Conservation (phyloP, 1,140 invertebrate genomes). For the Drosophila chauvacae region DNA sequence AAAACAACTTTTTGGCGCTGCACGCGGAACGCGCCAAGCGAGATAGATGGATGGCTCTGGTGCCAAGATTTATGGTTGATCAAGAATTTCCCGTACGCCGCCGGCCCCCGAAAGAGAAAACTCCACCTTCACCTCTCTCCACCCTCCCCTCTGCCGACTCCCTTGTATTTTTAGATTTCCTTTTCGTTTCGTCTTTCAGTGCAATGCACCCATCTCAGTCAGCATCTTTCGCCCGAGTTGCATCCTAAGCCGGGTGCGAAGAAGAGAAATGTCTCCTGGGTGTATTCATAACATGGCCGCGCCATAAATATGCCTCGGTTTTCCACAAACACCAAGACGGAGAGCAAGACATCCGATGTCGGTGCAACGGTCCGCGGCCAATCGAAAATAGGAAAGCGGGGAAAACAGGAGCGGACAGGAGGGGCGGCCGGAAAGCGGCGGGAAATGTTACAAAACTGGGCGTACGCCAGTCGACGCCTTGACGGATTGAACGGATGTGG, state of each 20-base stretch:
- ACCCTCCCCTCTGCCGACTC: not conserved
- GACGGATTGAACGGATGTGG: constrained; percentile 80
- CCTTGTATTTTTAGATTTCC: constrained; percentile 59
- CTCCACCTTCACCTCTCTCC: not conserved
- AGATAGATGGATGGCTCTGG: constrained; percentile 82
- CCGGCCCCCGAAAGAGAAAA: constrained; percentile 35
- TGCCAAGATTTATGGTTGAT: constrained; percentile 84
- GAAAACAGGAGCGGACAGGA: constrained; percentile 16
- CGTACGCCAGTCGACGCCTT: constrained; percentile 69
- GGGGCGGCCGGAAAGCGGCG: not conserved
- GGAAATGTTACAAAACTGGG: constrained; percentile 58
- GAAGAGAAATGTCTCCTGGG: constrained; percentile 82
- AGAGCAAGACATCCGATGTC: constrained; percentile 67
- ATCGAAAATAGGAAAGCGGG: constrained; percentile 50
- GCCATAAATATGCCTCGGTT: constrained; percentile 76
- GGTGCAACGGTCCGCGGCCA: constrained; percentile 49
- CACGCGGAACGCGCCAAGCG: constrained; percentile 76
- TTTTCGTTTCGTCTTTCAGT: constrained; percentile 58
- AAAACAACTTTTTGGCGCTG: constrained; percentile 77
- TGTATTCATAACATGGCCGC: constrained; percentile 80
- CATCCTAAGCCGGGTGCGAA: constrained; percentile 59
- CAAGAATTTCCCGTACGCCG: constrained; percentile 78
- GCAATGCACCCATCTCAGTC: constrained; percentile 52
- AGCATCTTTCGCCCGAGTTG: constrained; percentile 34
- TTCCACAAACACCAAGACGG: constrained; percentile 24